A percentile compares a stretch with the other conserved stretches of the same genome.
Evolutionary conservation across 2,888 invertebrate species (phyloP).

Genomic region (Dyspetes luteomarginatus): DNA sequence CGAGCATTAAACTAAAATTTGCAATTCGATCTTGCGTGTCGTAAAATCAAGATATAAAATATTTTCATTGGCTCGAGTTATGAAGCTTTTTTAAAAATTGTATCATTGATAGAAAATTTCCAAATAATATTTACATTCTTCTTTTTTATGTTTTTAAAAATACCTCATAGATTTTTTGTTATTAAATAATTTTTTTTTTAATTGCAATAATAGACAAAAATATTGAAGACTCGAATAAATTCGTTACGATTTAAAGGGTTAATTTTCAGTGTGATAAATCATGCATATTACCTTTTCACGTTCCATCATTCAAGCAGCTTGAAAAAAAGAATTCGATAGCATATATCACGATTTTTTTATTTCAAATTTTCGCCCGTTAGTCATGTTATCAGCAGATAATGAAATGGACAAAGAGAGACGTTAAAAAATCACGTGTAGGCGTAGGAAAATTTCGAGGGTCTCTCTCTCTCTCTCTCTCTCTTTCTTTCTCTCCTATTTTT

Average conservation of each 20-base stretch:
- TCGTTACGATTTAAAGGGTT: no score
- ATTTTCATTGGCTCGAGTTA: neutral
- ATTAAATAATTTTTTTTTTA: no score
- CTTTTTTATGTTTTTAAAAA: no score
- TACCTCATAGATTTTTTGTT: no score
- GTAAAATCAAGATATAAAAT: neutral
- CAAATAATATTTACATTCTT: neutral
- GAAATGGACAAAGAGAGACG: neutral
- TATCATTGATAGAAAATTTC: neutral
- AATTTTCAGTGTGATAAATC: neutral
- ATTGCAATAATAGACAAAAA: no score
- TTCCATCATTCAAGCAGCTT: constrained; percentile 73
- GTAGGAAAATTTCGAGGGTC: constrained; percentile 34
- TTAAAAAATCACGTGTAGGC: constrained; percentile 12
- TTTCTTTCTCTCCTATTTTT: neutral
- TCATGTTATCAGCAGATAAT: neutral
- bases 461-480: neutral
- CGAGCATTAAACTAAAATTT: neutral
- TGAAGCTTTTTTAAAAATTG: neutral
- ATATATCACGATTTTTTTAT: neutral
- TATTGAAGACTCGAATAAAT: no score
- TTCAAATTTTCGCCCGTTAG: neutral
- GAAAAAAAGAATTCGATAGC: constrained; percentile 62
- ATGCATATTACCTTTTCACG: constrained; percentile 73
- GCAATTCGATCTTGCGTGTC: neutral